Conservation (phyloP, 2,113 vertebrate species). For the Xiphorhynchus elegans region DNA sequence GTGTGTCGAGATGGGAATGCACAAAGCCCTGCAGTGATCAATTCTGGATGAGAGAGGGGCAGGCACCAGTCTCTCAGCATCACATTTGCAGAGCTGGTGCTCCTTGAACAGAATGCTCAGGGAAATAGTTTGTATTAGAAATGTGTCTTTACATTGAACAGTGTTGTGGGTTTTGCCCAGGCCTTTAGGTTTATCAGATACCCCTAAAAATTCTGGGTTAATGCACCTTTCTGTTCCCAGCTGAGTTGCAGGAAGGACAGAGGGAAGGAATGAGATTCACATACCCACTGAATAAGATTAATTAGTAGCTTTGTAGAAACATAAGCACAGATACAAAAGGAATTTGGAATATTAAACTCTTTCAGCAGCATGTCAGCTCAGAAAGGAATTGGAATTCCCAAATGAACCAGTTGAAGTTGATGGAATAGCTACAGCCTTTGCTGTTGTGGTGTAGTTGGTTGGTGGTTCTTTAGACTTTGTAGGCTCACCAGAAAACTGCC, state of each 20-base stretch:
- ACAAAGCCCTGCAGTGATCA: constrained; percentile 58
- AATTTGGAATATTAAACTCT: not conserved
- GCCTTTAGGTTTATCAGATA: not conserved
- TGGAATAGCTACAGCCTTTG: not conserved
- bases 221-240: fast-evolving
- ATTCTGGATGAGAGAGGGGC: constrained; percentile 63
- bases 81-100: not conserved
- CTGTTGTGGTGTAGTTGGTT: not conserved
- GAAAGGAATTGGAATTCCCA: not conserved
- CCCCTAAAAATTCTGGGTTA: not conserved
- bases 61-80: constrained; percentile 21
- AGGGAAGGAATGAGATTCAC: not conserved
- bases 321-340: not conserved
- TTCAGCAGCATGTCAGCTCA: not conserved
- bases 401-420: not conserved
- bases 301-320: not conserved
- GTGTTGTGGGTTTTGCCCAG: not conserved
- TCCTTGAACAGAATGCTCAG: not conserved
- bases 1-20: constrained; percentile 18
- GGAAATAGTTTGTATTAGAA: not conserved
- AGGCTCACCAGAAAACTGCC: not conserved
- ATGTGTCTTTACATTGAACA: not conserved
- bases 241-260: not conserved
- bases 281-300: not conserved
- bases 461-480: not conserved